These are phyloP conservation scores for Ginglymostoma cirratum DNA, from an alignment of 2,113 vertebrate genomes.

Conservation along the genomic window DNA sequence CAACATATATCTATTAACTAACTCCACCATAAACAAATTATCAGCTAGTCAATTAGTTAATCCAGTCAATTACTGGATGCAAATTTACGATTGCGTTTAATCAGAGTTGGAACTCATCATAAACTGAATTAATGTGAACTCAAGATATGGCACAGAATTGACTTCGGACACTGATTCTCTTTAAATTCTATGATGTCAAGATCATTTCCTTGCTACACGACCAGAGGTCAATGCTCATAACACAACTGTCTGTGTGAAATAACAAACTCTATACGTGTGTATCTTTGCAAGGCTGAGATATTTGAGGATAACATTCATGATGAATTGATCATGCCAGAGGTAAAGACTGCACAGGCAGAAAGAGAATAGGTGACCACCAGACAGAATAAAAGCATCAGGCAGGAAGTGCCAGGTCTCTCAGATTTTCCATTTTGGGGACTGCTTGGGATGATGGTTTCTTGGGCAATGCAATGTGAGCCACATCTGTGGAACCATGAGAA, in stretches of 20 bases:
- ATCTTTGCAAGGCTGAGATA: background rate
- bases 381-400: too few species aligned
- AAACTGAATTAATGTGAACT: background rate
- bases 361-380: too few species aligned
- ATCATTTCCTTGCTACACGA: background rate
- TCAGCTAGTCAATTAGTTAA: background rate
- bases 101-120: background rate
- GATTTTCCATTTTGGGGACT: too few species aligned
- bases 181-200: background rate
- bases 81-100: background rate
- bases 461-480: too few species aligned
- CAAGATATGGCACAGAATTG: background rate
- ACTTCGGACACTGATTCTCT: background rate
- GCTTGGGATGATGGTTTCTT: too few species aligned
- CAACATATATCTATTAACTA: background rate
- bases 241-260: background rate
- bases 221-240: background rate
- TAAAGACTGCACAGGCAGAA: too few species aligned
- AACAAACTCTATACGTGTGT: background rate
- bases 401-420: too few species aligned
- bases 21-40: background rate
- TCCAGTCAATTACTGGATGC: background rate
- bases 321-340: too few species aligned
- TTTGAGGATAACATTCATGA: too few species aligned
- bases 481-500: too few species aligned